Conservation (phyloP, 2,113 vertebrate species). For the Chlamydotis undulata region DNA sequence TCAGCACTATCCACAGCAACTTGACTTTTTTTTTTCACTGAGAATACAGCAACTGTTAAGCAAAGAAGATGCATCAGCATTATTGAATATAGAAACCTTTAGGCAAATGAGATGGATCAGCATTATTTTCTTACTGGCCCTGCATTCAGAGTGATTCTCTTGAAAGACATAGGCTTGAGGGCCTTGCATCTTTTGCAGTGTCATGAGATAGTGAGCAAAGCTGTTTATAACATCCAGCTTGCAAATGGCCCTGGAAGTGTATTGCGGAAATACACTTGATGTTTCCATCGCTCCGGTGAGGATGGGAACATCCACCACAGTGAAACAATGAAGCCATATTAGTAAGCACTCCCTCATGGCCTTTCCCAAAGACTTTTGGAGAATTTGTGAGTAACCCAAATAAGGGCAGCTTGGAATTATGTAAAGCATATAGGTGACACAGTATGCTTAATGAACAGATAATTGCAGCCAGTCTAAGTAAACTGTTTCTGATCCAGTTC, state of each 20-base stretch:
- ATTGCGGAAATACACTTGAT: not conserved
- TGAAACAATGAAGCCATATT: not conserved
- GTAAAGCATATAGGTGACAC: not conserved
- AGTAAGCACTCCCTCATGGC: not conserved
- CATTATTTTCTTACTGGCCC: not conserved
- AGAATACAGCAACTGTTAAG: not conserved
- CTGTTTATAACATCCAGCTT: not conserved
- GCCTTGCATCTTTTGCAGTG: not conserved
- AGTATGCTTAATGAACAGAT: not conserved
- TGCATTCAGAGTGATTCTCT: not conserved
- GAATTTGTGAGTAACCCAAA: not conserved
- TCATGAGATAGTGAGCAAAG: not conserved
- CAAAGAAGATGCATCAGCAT: not conserved
- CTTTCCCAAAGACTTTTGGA: not conserved
- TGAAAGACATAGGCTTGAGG: not conserved
- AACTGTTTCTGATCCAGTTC: not conserved
- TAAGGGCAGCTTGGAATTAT: not conserved
- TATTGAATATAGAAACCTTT: slow-evolving; percentile 26
- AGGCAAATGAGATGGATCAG: slow-evolving; percentile 6
- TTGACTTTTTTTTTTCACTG: not conserved
- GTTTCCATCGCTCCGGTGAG: not conserved
- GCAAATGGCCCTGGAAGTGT: not conserved
- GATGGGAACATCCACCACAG: too few relatives aligned
- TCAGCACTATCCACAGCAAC: not conserved
- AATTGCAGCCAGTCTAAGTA: not conserved